A percentile compares a stretch with the other conserved stretches of the same genome.
These are phyloP conservation scores for Argopecten irradians DNA, from an alignment of 1,140 invertebrate species.

Conservation along the genomic window DNA sequence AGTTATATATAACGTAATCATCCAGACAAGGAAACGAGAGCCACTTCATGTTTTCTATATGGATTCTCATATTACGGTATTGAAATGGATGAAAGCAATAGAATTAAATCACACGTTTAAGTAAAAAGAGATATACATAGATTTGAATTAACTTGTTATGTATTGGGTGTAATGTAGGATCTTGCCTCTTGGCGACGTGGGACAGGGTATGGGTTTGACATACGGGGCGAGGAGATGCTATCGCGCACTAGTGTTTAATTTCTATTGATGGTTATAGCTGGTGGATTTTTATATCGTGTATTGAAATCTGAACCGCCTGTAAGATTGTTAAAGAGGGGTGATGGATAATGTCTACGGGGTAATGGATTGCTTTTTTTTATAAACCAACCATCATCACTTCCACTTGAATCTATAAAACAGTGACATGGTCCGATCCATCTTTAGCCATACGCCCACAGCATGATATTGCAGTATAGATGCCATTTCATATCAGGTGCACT, in stretches of 20 bases:
- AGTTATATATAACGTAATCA: background rate
- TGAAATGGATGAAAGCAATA: background rate
- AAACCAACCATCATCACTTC: constrained; percentile 15
- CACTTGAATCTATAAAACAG: background rate
- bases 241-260: constrained; percentile 6
- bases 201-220: background rate
- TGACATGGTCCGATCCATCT: background rate
- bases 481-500: background rate
- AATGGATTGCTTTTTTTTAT: background rate
- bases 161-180: background rate
- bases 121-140: constrained; percentile 12
- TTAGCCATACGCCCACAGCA: background rate
- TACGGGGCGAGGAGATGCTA: background rate
- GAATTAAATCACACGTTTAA: constrained; percentile 12
- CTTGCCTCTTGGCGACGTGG: background rate
- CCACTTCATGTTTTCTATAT: constrained; percentile 9
- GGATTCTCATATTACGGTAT: background rate
- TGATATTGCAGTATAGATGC: constrained; percentile 5
- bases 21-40: background rate
- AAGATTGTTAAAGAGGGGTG: background rate
- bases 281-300: constrained; percentile 18
- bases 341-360: constrained; percentile 20
- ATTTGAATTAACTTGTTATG: constrained; percentile 18
- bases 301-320: background rate
- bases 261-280: constrained; percentile 8